Percentiles rank a stretch among this genome's conserved stretches.
Conservation (phyloP, 1,140 invertebrate species). For the Dendrolimus punctatus region DNA sequence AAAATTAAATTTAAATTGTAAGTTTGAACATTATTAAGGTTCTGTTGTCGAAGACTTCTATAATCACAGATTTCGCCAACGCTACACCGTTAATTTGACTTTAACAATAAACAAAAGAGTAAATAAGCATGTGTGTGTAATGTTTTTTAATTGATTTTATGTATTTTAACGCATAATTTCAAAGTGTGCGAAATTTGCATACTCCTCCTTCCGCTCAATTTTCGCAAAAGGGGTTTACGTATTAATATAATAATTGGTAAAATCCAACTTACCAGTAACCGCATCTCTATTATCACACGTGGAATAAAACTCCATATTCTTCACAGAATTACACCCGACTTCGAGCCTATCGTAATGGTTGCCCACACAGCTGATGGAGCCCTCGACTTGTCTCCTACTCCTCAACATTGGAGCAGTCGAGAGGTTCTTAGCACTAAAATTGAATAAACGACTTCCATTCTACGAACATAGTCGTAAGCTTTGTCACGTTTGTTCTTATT, state of each 20-base stretch:
- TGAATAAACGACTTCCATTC: conserved; percentile 60
- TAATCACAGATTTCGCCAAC: too few relatives aligned
- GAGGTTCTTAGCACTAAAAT: conserved; percentile 64
- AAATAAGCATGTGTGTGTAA: too few relatives aligned
- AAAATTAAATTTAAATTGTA: too few relatives aligned
- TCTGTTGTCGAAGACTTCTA: too few relatives aligned
- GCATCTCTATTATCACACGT: conserved; percentile 78
- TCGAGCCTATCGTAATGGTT: conserved; percentile 75
- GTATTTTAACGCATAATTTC: too few relatives aligned
- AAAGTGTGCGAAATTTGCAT: too few relatives aligned
- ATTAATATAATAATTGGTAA: neutral
- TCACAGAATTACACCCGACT: conserved; percentile 79
- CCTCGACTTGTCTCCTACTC: conserved; percentile 40
- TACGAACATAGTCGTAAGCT: conserved; percentile 49
- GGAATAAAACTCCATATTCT: conserved; percentile 84
- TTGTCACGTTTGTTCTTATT: conserved; percentile 36
- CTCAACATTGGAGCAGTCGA: conserved; percentile 46
- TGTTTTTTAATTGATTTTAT: too few relatives aligned
- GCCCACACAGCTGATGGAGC: conserved; percentile 33
- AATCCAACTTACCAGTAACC: conserved; percentile 49
- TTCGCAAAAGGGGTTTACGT: too few relatives aligned
- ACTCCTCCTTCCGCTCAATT: too few relatives aligned
- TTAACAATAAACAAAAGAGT: too few relatives aligned
- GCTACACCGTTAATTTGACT: too few relatives aligned
- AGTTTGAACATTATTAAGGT: too few relatives aligned